These are phyloP conservation scores for Melanotaenia duboulayi DNA, from an alignment of 2,113 vertebrate species.

Conservation along the genomic window DNA sequence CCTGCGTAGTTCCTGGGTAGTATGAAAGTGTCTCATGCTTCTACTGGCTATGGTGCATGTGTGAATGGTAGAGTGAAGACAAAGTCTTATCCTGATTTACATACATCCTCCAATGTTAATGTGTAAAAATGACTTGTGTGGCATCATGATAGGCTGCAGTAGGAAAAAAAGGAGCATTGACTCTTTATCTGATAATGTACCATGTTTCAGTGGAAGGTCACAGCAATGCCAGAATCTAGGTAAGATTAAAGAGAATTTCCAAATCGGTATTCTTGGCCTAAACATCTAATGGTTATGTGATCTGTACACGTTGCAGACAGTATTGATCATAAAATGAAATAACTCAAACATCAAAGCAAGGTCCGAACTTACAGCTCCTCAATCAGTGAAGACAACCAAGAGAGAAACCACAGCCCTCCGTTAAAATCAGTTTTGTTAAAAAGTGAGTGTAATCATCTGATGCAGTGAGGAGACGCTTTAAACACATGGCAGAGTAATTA, in stretches of 20 bases:
- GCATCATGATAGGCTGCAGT: background rate
- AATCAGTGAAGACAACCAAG: constrained; percentile 17
- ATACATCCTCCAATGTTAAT: background rate
- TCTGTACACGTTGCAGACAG: background rate
- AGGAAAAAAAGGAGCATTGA: too few relatives aligned
- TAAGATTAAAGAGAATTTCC: constrained; percentile 28
- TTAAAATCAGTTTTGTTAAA: constrained; percentile 38
- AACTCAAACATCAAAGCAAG: constrained; percentile 6
- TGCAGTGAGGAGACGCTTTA: constrained; percentile 14
- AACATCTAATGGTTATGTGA: constrained; percentile 4
- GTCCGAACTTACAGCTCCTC: background rate
- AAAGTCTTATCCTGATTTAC: background rate
- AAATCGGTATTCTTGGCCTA: constrained; percentile 23
- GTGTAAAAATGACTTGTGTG: background rate
- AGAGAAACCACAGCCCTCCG: constrained; percentile 14
- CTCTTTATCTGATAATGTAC: background rate
- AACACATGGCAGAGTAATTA: constrained; percentile 41
- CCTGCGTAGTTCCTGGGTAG: background rate
- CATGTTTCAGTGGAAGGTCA: background rate
- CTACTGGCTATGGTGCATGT: too few relatives aligned
- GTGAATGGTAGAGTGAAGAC: too few relatives aligned
- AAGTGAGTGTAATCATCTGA: constrained; percentile 31
- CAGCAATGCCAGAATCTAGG: constrained; percentile 11
- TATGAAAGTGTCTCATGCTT: background rate
- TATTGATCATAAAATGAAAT: constrained; percentile 28